These are phyloP conservation scores for Heliocidaris erythrogramma DNA, from an alignment of 35 echinoderm and acorn worm genomes.

Conservation along the genomic window DNA sequence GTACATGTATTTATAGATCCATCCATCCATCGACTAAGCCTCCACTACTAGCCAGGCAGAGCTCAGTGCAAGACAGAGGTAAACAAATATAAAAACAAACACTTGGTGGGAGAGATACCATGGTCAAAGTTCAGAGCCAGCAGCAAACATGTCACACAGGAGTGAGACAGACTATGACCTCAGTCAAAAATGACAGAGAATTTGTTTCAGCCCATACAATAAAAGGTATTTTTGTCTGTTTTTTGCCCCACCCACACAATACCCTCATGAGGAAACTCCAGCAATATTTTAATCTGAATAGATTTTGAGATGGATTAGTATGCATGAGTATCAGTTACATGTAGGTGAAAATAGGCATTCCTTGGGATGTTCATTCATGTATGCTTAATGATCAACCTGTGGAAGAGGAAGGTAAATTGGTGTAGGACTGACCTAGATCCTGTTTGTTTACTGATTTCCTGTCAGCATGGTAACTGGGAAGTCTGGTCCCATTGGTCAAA, in stretches of 20 bases:
- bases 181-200: neutral
- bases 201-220: neutral
- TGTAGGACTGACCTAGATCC: neutral
- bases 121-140: neutral
- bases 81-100: neutral
- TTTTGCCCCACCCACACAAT: neutral
- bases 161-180: neutral
- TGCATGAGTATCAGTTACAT: neutral
- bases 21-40: neutral
- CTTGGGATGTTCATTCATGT: neutral
- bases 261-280: neutral
- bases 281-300: neutral
- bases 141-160: neutral
- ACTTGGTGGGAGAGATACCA: neutral
- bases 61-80: neutral
- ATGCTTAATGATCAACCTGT: neutral
- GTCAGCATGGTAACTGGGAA: neutral
- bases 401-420: neutral
- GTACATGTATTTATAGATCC: constrained; percentile 5
- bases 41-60: neutral
- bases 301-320: neutral
- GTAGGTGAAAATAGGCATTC: neutral
- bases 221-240: neutral
- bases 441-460: neutral
- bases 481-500: neutral